Base-by-base conservation (phyloP, 64 coral and sea anemone species). In the Hydrozoanthus tunicans region DNA sequence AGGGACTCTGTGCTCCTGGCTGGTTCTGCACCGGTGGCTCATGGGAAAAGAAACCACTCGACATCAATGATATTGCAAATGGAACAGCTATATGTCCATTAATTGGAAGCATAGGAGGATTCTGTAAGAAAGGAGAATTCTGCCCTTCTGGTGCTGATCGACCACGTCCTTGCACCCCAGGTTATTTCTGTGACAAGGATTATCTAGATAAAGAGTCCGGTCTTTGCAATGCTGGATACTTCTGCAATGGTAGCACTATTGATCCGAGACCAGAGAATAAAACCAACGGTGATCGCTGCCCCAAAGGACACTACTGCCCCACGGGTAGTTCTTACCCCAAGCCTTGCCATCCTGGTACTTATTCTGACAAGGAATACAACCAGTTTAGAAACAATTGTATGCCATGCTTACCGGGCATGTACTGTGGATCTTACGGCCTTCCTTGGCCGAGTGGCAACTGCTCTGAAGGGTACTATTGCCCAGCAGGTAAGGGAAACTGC, bases 1-100 rank as follows among this genome's bases (percentile, higher is more conserved):
- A 79, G 81, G 97, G 97, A 6, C 59, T 92, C 14, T 99, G 97
- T 90, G 92, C 92, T 56, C 86, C 72, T 64, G 97, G 97, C 17
- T 96, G 94, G 94, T 99, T 90, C 73, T 99, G 97, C 54, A 93
- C 91, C 70, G 97, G 97, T 69, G 97, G 97, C 27, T 99, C 97
- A 27, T 99, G 97, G 97, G 92, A 99, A 77, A 91, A 80, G 52
- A 71, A 74, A 65, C 97, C 97, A 3, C 91, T 99, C 0, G 94
- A 96, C 70, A 74, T 32, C 8, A 77, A 20, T 14, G 92, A 96
- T 43, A 96, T 99, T 78, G 90, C 89, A 52, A 96, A 99, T 80
- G 94, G 90, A 67, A 92, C 69, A 23, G 90, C 90, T 13, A 89
- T 97, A 7, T 96, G 97, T 90, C 94, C 97, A 32, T 52, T 99